These are phyloP conservation scores for Hypanus sabinus DNA, from an alignment of 2,113 vertebrate species.

Conservation along the genomic window DNA sequence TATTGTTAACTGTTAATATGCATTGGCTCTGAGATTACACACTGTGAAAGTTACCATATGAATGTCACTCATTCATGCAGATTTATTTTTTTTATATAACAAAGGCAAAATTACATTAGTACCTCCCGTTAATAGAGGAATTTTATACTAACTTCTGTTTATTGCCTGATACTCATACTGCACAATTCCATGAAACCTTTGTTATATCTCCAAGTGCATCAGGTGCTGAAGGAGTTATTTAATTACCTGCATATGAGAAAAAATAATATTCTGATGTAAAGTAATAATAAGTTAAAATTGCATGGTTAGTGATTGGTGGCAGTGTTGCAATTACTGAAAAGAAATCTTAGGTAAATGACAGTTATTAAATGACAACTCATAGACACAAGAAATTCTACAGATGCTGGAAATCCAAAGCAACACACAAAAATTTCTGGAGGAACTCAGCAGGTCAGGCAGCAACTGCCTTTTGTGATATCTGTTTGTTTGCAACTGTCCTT, in stretches of 20 bases:
- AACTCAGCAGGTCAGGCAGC: too few species aligned
- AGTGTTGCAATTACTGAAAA: neutral
- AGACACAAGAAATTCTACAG: too few species aligned
- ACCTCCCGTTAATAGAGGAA: too few species aligned
- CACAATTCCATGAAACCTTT: neutral
- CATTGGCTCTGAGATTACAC: neutral
- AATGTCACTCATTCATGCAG: neutral
- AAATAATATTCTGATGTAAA: neutral
- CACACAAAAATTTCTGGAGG: too few species aligned
- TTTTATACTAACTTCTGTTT: neutral
- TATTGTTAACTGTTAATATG: constrained; percentile 20
- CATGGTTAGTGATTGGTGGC: neutral
- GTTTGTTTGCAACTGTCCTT: neutral
- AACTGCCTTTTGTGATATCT: too few species aligned
- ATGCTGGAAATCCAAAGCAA: too few species aligned
- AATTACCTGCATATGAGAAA: neutral
- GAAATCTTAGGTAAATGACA: neutral
- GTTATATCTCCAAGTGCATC: neutral
- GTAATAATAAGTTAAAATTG: neutral
- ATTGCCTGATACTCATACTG: too few species aligned
- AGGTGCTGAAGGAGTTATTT: neutral
- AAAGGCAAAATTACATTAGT: neutral
- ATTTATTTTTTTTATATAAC: neutral
- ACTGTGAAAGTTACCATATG: neutral
- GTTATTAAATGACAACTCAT: neutral